These are phyloP conservation scores for Reticulitermes lucifugus DNA, from an alignment of 2,888 invertebrate species.

Conservation along the genomic window DNA sequence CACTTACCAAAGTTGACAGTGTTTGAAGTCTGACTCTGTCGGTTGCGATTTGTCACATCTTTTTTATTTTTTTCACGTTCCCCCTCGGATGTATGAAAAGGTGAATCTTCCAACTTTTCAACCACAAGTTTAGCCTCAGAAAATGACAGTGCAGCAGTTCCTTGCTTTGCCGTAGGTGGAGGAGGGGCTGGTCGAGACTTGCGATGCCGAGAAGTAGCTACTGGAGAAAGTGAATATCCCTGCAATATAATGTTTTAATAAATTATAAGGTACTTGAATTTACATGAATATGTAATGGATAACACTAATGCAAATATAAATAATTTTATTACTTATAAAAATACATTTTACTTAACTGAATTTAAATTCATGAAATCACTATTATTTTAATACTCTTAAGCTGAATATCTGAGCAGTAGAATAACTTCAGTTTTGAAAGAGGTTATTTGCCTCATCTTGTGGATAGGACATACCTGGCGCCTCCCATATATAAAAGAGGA, in stretches of 20 bases:
- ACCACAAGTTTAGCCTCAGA: conserved; percentile 55
- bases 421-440: too few relatives aligned
- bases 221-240: conserved; percentile 21
- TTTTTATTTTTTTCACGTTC: conserved; percentile 68
- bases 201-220: conserved; percentile 6
- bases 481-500: too few relatives aligned
- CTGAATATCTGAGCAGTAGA: too few relatives aligned
- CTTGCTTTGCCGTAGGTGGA: conserved; percentile 65
- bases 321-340: too few relatives aligned
- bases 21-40: conserved; percentile 61
- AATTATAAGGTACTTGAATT: too few relatives aligned
- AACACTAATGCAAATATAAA: too few relatives aligned
- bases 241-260: neutral
- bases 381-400: too few relatives aligned
- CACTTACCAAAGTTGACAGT: neutral
- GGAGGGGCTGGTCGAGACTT: conserved; percentile 73
- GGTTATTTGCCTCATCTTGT: too few relatives aligned
- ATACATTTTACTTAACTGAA: too few relatives aligned
- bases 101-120: conserved; percentile 50
- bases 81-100: neutral
- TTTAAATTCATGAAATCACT: too few relatives aligned
- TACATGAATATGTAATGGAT: too few relatives aligned
- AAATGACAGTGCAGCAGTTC: conserved; percentile 41
- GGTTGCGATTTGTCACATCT: conserved; percentile 70
- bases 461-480: too few relatives aligned